Conservation (phyloP, 2,797 vertebrate genomes). For the Neosilurus mollespiculum region DNA sequence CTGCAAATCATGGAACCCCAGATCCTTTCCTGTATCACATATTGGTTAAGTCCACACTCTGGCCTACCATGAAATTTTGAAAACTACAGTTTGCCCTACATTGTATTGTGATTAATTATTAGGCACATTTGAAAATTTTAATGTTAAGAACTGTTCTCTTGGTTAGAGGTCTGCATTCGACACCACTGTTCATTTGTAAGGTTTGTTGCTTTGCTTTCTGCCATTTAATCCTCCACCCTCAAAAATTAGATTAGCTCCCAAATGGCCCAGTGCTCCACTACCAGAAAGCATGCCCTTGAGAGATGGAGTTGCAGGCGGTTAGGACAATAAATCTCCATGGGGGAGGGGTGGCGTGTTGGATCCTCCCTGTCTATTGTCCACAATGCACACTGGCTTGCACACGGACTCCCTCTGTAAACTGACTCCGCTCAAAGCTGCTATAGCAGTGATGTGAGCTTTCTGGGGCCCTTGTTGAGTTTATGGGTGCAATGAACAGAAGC, state of each 20-base stretch:
- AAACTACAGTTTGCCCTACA: background rate
- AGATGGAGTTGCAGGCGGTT: constrained; percentile 37
- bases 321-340: constrained; percentile 42
- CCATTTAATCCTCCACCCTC: constrained; percentile 14
- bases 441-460: constrained; percentile 28
- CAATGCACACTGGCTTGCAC: constrained; percentile 25
- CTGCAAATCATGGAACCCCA: background rate
- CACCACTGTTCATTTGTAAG: background rate
- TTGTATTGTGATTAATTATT: background rate
- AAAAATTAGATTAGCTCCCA: constrained; percentile 44
- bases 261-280: constrained; percentile 30
- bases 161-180: too few relatives aligned
- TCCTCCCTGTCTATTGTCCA: constrained; percentile 54
- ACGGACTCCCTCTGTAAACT: constrained; percentile 41
- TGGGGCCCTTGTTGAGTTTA: constrained; percentile 9
- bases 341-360: constrained; percentile 48
- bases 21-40: background rate
- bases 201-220: constrained; percentile 18
- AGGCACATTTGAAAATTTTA: background rate
- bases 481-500: constrained; percentile 18
- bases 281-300: constrained; percentile 37
- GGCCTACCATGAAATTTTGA: background rate
- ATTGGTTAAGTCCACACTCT: background rate
- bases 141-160: background rate
- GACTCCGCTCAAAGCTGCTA: constrained; percentile 31